Evolutionary conservation across 2,113 vertebrate genomes (phyloP), one percentile per base, ranked within the genome.

Genomic region (Corythaixoides concolor): DNA sequence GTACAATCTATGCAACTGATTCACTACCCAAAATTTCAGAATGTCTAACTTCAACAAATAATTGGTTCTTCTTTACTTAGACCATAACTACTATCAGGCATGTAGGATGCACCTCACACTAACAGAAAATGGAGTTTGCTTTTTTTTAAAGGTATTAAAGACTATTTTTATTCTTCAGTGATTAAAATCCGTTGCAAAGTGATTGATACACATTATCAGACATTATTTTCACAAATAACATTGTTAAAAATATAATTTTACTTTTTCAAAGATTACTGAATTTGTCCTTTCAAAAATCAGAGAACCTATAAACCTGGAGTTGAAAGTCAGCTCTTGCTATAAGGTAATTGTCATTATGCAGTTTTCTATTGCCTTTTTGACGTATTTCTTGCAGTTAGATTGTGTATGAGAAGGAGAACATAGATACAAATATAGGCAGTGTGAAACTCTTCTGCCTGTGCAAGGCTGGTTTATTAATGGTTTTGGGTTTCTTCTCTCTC

Each of bases 51-150:
- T 50, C 21, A 53, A 39, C 16, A 47, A 82, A 12, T 78, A 88
- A 28, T 33, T 62, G 21, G 1, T 67, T 7, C 11, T 52, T 73
- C 37, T 79, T 72, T 53, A 58, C 22, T 73, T 55, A 76, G 26
- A 30, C 33, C 6, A 52, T 45, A 80, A 2, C 10, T 45, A 8
- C 6, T 60, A 26, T 43, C 26, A 87, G 23, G 21, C 32, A 74
- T 19, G 1, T 16, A 77, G 6, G 4, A 49, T 49, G 28, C 10
- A 35, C 9, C 16, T 43, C 0, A 0, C 18, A 78, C 37, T 55
- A 70, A 70, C 11, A 72, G 6, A 77, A 91, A 84, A 39, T 7
- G 33, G 5, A 55, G 5, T 22, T 58, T 37, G 3, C 2, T 14
- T 52, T 76, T 56, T 0, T 74, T 80, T 69, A n/a, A 32, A 64